Evolutionary conservation across 2,888 invertebrate genomes (phyloP).

Genomic region (Apamea epomidion): DNA sequence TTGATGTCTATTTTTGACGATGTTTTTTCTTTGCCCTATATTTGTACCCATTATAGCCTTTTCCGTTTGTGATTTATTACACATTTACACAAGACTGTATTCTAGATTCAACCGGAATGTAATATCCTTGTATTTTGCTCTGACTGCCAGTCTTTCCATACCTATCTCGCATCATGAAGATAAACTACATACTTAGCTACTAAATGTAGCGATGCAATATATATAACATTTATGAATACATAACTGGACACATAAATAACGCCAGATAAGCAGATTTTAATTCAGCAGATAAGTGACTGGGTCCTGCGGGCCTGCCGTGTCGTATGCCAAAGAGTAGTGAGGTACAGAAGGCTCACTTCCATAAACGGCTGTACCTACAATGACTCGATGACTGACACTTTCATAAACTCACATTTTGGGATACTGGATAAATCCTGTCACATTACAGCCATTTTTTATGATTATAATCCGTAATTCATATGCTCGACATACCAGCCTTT

Average conservation of each 20-base stretch:
- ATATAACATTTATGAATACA: slow-evolving; percentile 65
- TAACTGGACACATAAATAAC: slow-evolving; percentile 66
- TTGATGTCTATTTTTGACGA: slow-evolving; percentile 11
- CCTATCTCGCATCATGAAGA: slow-evolving; percentile 44
- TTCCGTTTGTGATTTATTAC: not conserved
- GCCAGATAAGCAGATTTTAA: slow-evolving; percentile 68
- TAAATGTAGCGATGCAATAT: slow-evolving; percentile 53
- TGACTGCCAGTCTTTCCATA: slow-evolving; percentile 25
- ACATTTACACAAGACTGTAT: not conserved
- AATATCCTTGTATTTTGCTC: not conserved
- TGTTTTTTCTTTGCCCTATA: not conserved
- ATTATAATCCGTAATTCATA: not conserved
- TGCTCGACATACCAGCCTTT: not conserved
- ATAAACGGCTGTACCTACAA: not conserved
- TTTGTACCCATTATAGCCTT: not conserved
- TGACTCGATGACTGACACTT: not conserved
- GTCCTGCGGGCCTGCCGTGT: slow-evolving; percentile 50
- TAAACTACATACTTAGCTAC: slow-evolving; percentile 47
- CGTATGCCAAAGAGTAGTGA: slow-evolving; percentile 8
- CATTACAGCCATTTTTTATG: not conserved
- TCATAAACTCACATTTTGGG: not conserved
- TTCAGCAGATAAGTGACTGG: slow-evolving; percentile 66
- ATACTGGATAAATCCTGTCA: slow-evolving; percentile 5
- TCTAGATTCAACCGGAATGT: not conserved
- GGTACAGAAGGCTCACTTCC: slow-evolving; percentile 33